Evolutionary conservation across 2,113 vertebrate genomes (phyloP).

Genomic region (Craseonycteris thonglongyai): DNA sequence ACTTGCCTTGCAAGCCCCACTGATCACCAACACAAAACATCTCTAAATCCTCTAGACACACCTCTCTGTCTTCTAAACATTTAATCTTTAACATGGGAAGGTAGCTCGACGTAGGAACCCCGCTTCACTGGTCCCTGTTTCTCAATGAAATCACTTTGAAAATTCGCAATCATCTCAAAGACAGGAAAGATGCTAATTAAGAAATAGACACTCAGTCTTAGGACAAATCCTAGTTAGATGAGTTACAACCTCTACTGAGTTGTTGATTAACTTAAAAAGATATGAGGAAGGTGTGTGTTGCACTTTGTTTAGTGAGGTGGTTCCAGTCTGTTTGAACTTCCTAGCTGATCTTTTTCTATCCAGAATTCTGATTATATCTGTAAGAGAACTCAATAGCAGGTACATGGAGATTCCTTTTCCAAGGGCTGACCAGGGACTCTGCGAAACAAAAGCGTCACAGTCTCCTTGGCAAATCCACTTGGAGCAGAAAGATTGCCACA

Average conservation of each 20-base stretch:
- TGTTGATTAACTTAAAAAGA: conserved; percentile 59
- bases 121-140: conserved; percentile 9
- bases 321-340: background rate
- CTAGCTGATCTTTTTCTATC: conserved; percentile 9
- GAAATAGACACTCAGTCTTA: conserved; percentile 34
- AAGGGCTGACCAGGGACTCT: background rate
- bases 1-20: background rate
- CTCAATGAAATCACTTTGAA: conserved; percentile 39
- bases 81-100: conserved; percentile 47
- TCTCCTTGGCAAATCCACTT: background rate
- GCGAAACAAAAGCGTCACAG: background rate
- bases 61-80: conserved; percentile 35
- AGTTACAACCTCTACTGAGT: conserved; percentile 41
- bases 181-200: conserved; percentile 28
- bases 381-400: background rate
- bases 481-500: background rate
- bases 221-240: conserved; percentile 42
- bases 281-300: background rate
- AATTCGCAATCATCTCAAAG: conserved; percentile 50
- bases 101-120: conserved; percentile 7
- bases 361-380: conserved; percentile 25
- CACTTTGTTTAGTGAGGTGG: background rate
- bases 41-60: conserved; percentile 23
- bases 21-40: background rate
- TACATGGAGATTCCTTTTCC: background rate